Conservation (phyloP, 2,797 vertebrate species). For the Rallus crepitans region DNA sequence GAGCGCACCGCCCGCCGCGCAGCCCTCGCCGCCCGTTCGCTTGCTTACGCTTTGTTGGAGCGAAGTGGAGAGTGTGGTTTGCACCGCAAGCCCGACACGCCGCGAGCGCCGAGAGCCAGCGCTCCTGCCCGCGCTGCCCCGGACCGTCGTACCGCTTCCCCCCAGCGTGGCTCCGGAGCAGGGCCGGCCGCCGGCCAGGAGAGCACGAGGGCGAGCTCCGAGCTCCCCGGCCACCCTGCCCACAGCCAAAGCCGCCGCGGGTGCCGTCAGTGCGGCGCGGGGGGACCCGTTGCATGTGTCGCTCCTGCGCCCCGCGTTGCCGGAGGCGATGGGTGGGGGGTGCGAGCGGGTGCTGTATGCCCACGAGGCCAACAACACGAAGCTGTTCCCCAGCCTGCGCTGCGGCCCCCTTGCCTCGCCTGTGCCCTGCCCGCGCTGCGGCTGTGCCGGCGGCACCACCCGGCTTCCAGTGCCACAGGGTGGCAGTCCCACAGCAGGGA, state of each 20-base stretch:
- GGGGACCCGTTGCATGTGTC: slow-evolving; percentile 29
- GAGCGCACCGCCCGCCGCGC: slow-evolving; percentile 19
- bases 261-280: not conserved
- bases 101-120: not conserved
- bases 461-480: not conserved
- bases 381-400: slow-evolving; percentile 45
- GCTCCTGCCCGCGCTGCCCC: slow-evolving; percentile 7
- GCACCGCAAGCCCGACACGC: slow-evolving; percentile 74
- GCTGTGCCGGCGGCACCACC: not conserved
- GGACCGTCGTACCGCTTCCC: not conserved
- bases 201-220: not conserved
- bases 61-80: slow-evolving; percentile 67
- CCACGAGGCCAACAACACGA: slow-evolving; percentile 47
- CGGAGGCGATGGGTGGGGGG: not conserved
- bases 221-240: not conserved
- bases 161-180: not conserved
- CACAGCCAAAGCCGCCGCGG: not conserved
- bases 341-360: slow-evolving; percentile 23
- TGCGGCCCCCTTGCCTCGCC: not conserved
- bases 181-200: not conserved
- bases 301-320: not conserved
- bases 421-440: not conserved
- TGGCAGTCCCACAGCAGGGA: not conserved
- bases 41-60: slow-evolving; percentile 91
- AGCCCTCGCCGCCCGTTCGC: slow-evolving; percentile 87